These are phyloP conservation scores for Galaxea fascicularis DNA, from an alignment of 92 coral and sea anemone species.

Conservation along the genomic window DNA sequence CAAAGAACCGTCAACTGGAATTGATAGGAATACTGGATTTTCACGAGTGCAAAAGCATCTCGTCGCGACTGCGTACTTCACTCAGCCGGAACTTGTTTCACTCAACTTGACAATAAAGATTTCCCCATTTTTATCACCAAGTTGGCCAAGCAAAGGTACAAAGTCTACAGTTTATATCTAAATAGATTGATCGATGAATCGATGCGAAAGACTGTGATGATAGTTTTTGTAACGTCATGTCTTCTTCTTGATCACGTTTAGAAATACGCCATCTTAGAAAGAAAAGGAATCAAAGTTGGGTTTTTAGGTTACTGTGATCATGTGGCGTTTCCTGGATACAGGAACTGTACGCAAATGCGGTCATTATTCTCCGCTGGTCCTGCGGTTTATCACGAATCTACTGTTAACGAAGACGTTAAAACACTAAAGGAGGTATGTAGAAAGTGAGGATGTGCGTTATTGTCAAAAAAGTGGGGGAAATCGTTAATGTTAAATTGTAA, in stretches of 20 bases:
- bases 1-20: no score
- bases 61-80: no score
- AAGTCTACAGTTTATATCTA: no score
- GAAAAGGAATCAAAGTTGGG: background rate
- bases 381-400: slow-evolving; percentile 7
- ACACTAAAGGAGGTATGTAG: background rate
- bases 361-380: background rate
- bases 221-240: background rate
- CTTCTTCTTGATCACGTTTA: background rate
- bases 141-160: no score
- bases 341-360: background rate
- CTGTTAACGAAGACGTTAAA: slow-evolving; percentile 1
- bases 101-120: no score
- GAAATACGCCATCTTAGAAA: background rate
- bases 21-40: no score
- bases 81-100: no score
- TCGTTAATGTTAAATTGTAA: no score
- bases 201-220: background rate
- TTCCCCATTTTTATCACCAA: no score
- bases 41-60: no score
- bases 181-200: no score
- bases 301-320: slow-evolving; percentile 15
- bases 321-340: background rate
- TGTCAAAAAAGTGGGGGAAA: no score
- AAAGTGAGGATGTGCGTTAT: background rate